Conservation (phyloP, 2,888 invertebrate species). For the Antheraea assamensis region DNA sequence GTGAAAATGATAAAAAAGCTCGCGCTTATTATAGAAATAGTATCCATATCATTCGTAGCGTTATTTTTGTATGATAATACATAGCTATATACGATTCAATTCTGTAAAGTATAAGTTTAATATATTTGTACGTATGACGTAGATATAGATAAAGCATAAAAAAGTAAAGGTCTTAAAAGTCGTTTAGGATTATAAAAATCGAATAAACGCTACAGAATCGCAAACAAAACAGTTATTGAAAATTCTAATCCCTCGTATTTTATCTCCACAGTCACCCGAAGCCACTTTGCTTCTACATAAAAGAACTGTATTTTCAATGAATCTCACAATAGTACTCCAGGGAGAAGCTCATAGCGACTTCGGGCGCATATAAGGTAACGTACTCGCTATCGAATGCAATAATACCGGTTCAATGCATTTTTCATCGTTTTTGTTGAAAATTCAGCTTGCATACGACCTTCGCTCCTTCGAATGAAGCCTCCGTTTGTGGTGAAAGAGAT, state of each 20-base stretch:
- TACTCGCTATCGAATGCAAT: slow-evolving; percentile 31
- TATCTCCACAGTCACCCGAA: neutral
- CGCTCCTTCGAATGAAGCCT: neutral
- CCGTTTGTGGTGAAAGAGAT: neutral
- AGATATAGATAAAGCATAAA: neutral
- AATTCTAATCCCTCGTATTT: slow-evolving; percentile 4
- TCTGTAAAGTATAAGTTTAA: neutral
- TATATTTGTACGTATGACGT: neutral
- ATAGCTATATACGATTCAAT: neutral
- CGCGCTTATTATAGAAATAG: too few species aligned
- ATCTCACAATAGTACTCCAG: neutral
- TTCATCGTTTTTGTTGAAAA: slow-evolving; percentile 44
- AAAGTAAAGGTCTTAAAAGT: neutral
- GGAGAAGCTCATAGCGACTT: slow-evolving; percentile 5
- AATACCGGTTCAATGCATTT: slow-evolving; percentile 46
- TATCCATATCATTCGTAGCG: too few species aligned
- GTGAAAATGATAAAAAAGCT: too few species aligned
- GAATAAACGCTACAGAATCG: neutral
- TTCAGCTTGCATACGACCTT: slow-evolving; percentile 32
- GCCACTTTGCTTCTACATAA: slow-evolving; percentile 13
- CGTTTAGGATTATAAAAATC: neutral
- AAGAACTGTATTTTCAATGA: neutral
- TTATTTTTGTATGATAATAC: too few species aligned
- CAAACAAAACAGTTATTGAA: slow-evolving; percentile 4
- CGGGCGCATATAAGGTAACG: slow-evolving; percentile 16